Evolutionary conservation across 2,113 vertebrate species (phyloP), one percentile per base, ranked within the genome.

Genomic region (Andinoacara biseriatus): DNA sequence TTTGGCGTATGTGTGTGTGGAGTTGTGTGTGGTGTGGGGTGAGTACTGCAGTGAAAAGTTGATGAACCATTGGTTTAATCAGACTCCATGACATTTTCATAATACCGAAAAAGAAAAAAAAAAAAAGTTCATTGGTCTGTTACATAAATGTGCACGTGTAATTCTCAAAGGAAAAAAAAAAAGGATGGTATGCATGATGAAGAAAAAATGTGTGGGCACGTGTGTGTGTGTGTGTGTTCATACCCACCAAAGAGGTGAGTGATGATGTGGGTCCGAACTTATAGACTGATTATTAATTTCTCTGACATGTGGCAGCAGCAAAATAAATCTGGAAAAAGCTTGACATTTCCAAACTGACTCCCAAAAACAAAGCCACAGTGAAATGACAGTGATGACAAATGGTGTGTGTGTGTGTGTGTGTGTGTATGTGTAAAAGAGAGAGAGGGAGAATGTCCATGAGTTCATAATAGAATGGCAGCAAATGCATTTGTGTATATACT

Each of bases 291-390:
- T 93, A 93, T 91, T 91, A 83, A 93, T 93, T 94, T 92, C 54
- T 91, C 65, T 88, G 90, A 92, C 78, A 14, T 91, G 86, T 83
- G 74, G 81, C 90, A 86, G 81, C 57, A 88, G 78, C 86, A 60
- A 90, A 93, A 94, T 90, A 89, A 93, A 94, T 93, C 81, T 74
- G 1, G 29, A 31, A 94, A 88, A 92, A 90, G 86, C 85, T 84
- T 94, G 92, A 93, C 94, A 94, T 92, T 94, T 92, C 82, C 88
- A 94, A 93, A 93, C 87, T 76, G 79, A 59, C 85, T 91, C 79
- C 91, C 69, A 86, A 91, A 94, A 93, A 93, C 90, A 93, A 91
- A 87, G 78, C 80, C 40, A 35, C 54, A 49, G 86, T 67, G 88
- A 89, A 89, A 58, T 17, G 62, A 87, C 90, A 91, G 75, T 26